Evolutionary conservation across 2,113 vertebrate genomes (phyloP), one percentile per base, ranked within the genome.

Genomic region (Xerus inauris): DNA sequence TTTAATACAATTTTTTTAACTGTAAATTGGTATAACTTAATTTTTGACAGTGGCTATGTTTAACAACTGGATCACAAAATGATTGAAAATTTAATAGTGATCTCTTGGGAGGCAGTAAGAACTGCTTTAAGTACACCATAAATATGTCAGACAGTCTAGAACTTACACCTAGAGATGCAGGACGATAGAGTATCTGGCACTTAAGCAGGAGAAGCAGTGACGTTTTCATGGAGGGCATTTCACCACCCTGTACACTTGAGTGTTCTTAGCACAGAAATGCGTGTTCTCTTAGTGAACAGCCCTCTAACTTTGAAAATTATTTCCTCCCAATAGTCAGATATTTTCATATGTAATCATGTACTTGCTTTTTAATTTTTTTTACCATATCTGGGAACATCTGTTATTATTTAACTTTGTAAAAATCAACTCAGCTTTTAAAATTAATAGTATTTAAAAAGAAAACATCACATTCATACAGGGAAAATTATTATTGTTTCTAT

Each of bases 281-380:
- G n/a, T 65, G 77, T 67, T 7, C 17, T n/a, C 38, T 62, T 69
- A 64, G 30, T 59, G 62, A 30, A 76, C 26, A 81, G 40, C 38
- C 32, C 22, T 87, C 11, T 75, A 72, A 76, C 20, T 94, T 93
- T 45, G 65, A 93, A 82, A 90, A 65, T 85, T 65, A 92, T 72
- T 42, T 96, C 82, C 86, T 75, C 49, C 80, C 24, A 51, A 24
- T 64, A 79, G 47, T 26, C 67, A 24, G 9, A 72, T 77, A 51
- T 91, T 95, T 91, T 86, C 16, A 9, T 71, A 87, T 59, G 85
- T 90, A 80, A 87, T 84, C 30, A 96, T 85, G 89, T 87, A 80
- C 80, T 28, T 38, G 20, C n/a, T 62, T 12, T 79, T 17, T 16
- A 51, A 16, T 4, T 92, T 76, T 38, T 76, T 20, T 54, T 67